Conservation (phyloP, 2,113 vertebrate species). For the Syrrhaptes paradoxus region DNA sequence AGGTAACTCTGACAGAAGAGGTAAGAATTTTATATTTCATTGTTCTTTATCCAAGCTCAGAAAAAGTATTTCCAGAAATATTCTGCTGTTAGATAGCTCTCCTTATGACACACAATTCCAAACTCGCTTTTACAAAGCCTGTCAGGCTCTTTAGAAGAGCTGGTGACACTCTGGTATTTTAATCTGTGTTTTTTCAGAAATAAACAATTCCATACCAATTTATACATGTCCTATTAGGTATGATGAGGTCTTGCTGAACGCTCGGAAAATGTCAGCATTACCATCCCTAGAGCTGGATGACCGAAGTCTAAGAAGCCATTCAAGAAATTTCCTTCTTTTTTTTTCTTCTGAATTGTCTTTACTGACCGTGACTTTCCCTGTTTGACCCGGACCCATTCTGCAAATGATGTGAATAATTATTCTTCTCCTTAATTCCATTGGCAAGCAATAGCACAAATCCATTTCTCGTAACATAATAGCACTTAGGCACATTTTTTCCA, state of each 20-base stretch:
- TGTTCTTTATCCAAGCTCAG: neutral
- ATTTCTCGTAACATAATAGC: slow-evolving; percentile 9
- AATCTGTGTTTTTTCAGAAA: neutral
- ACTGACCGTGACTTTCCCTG: neutral
- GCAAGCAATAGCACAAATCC: neutral
- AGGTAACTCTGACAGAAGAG: slow-evolving; percentile 80
- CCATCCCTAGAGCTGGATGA: neutral
- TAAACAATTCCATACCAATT: neutral
- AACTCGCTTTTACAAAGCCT: neutral
- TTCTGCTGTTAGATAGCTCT: neutral
- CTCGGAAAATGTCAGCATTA: neutral
- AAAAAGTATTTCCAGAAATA: neutral
- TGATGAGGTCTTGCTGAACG: neutral
- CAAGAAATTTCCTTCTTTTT: neutral
- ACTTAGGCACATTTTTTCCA: neutral
- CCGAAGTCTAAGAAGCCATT: neutral
- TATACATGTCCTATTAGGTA: neutral
- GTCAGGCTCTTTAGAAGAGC: neutral
- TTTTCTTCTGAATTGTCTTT: neutral
- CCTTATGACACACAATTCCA: neutral
- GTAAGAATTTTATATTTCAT: slow-evolving; percentile 42
- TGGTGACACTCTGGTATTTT: neutral
- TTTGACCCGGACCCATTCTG: neutral
- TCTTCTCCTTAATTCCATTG: neutral
- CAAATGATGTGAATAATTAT: neutral